These are phyloP conservation scores for Hirtodrosophila histrioides DNA, from an alignment of 2,888 invertebrate species.

Conservation along the genomic window DNA sequence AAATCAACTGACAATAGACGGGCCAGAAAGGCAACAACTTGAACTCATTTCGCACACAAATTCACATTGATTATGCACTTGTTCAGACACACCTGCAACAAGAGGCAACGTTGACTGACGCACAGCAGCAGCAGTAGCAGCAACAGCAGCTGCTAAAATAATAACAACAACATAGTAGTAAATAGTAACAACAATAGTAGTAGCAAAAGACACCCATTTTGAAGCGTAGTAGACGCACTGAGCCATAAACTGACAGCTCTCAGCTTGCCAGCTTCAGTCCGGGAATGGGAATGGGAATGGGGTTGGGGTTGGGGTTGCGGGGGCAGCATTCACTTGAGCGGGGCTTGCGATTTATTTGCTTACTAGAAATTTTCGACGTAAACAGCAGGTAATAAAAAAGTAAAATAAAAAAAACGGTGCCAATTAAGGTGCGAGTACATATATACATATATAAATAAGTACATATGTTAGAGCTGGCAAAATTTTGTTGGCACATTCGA, in stretches of 20 bases:
- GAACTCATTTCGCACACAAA: slow-evolving; percentile 68
- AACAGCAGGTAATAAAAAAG: slow-evolving; percentile 37
- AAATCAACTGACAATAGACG: slow-evolving; percentile 34
- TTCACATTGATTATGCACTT: slow-evolving; percentile 67
- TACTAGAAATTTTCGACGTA: slow-evolving; percentile 59
- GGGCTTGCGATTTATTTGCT: slow-evolving; percentile 59
- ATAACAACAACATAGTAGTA: slow-evolving; percentile 5
- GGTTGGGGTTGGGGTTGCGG: background rate
- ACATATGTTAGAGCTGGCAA: background rate
- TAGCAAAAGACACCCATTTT: slow-evolving; percentile 42
- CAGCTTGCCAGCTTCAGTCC: background rate
- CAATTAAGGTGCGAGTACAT: slow-evolving; percentile 34
- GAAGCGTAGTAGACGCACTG: slow-evolving; percentile 60
- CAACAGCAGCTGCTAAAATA: slow-evolving; percentile 12
- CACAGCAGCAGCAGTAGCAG: slow-evolving; percentile 18
- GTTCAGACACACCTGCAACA: slow-evolving; percentile 67
- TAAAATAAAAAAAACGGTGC: slow-evolving; percentile 20
- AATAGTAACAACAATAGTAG: background rate
- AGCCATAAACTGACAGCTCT: slow-evolving; percentile 50
- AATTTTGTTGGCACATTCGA: no score
- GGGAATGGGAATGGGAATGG: no score
- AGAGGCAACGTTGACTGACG: slow-evolving; percentile 42
- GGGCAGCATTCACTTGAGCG: background rate
- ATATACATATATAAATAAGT: slow-evolving; percentile 9
- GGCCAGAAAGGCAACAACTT: slow-evolving; percentile 37